phyloP scores from a whole-genome alignment of 1,140 invertebrate species.

The Procambarus virginalis region DNA sequence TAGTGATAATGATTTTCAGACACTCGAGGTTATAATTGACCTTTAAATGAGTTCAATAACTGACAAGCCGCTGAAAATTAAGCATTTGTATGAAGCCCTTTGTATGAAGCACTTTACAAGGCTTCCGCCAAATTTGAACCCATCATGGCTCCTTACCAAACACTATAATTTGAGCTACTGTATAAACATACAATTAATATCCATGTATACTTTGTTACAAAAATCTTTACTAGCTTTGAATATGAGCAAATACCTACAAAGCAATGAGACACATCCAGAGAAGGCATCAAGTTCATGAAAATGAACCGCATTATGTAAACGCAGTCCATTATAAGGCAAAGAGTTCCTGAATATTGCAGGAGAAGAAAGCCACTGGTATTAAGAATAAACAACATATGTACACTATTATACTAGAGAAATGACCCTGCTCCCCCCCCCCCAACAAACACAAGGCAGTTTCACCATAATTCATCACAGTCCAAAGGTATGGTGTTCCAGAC shows the following conservation, averaged over 20 bases:
- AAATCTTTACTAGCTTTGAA: conserved; percentile 7
- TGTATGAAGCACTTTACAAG: not conserved
- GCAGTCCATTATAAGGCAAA: conserved; percentile 40
- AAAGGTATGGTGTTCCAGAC: not conserved
- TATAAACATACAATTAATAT: not conserved
- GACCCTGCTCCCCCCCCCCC: too few relatives aligned
- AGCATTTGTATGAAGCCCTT: not conserved
- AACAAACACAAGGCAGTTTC: not conserved
- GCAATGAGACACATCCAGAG: conserved; percentile 37
- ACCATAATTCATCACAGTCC: conserved; percentile 9
- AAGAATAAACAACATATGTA: conserved; percentile 32
- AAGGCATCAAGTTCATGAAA: conserved; percentile 43
- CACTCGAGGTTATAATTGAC: not conserved
- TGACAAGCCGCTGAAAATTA: not conserved
- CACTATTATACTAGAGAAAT: conserved; percentile 12
- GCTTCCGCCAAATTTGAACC: conserved; percentile 2
- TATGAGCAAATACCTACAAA: not conserved
- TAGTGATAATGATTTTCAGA: not conserved
- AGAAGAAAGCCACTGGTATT: conserved; percentile 29
- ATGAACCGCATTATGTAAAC: conserved; percentile 3
- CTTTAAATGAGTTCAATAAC: not conserved
- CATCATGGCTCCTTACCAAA: conserved; percentile 18
- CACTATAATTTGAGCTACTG: not conserved
- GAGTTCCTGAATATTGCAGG: conserved; percentile 46
- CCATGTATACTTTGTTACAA: not conserved